These are phyloP conservation scores for Pavo muticus DNA, from an alignment of 2,113 vertebrate genomes.

Conservation along the genomic window DNA sequence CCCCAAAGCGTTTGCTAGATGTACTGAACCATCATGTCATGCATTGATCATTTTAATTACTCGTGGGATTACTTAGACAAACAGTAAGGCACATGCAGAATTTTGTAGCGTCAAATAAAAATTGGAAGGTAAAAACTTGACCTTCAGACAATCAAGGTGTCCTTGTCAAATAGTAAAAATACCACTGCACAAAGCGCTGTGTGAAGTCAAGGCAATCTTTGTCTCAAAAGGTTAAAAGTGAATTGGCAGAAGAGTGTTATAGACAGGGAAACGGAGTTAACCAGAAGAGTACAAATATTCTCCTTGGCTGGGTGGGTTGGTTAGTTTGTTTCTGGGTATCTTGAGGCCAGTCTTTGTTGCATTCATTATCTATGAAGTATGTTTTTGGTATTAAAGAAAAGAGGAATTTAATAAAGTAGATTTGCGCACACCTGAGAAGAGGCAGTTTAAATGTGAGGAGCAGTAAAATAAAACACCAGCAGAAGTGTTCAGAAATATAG, in stretches of 20 bases:
- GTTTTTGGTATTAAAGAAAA: background rate
- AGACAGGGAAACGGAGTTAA: background rate
- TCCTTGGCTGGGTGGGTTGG: background rate
- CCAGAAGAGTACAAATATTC: background rate
- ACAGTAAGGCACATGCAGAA: background rate
- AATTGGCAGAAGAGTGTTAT: background rate
- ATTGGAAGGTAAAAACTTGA: background rate
- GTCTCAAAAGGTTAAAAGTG: background rate
- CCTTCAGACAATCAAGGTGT: background rate
- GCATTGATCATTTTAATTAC: background rate
- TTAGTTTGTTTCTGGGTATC: background rate
- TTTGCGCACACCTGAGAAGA: background rate
- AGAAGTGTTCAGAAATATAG: background rate
- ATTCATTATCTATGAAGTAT: background rate
- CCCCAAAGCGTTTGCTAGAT: background rate
- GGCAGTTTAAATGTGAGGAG: no score
- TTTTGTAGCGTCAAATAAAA: background rate
- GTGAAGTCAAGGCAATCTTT: background rate
- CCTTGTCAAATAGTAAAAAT: background rate
- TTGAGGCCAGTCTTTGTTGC: background rate
- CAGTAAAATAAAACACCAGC: background rate
- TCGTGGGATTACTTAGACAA: background rate
- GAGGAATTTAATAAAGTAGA: background rate
- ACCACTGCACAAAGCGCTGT: background rate
- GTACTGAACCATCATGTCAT: background rate